A percentile compares a stretch with the other conserved stretches of the same genome.
Conservation (phyloP, 2,797 vertebrate species). For the Sorex maritimensis region DNA sequence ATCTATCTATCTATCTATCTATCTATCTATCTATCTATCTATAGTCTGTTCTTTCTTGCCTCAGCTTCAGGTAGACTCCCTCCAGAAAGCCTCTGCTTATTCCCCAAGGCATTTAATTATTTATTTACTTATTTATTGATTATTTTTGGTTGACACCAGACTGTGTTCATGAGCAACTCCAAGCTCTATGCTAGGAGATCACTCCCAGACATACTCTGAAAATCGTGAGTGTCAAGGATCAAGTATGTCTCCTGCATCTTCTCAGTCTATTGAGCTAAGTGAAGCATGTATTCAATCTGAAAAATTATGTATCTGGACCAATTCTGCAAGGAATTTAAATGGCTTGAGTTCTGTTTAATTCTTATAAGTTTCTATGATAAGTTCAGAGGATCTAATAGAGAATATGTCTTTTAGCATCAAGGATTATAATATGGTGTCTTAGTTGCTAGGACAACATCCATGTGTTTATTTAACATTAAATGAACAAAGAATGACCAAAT, state of each 20-base stretch:
- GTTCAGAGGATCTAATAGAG: neutral
- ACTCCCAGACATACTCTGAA: too few species aligned
- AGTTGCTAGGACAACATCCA: neutral
- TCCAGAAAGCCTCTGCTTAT: neutral
- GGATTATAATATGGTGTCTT: neutral
- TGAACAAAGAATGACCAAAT: conserved; percentile 16
- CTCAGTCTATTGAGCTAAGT: too few species aligned
- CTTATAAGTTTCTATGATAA: neutral
- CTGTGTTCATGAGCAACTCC: too few species aligned
- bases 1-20: too few species aligned
- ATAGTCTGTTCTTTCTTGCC: neutral
- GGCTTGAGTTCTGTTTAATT: neutral
- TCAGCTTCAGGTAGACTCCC: neutral
- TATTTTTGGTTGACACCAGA: too few species aligned
- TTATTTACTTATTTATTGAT: too few species aligned
- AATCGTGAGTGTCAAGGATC: too few species aligned
- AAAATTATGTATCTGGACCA: neutral
- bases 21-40: too few species aligned
- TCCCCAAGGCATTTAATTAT: too few species aligned
- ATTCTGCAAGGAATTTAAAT: neutral
- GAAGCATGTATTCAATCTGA: too few species aligned
- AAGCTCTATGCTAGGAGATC: too few species aligned
- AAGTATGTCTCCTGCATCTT: too few species aligned
- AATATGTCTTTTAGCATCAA: neutral
- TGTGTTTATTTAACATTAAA: neutral